These are phyloP conservation scores for Orussus abietinus DNA, from an alignment of 1,140 invertebrate species.

Conservation along the genomic window DNA sequence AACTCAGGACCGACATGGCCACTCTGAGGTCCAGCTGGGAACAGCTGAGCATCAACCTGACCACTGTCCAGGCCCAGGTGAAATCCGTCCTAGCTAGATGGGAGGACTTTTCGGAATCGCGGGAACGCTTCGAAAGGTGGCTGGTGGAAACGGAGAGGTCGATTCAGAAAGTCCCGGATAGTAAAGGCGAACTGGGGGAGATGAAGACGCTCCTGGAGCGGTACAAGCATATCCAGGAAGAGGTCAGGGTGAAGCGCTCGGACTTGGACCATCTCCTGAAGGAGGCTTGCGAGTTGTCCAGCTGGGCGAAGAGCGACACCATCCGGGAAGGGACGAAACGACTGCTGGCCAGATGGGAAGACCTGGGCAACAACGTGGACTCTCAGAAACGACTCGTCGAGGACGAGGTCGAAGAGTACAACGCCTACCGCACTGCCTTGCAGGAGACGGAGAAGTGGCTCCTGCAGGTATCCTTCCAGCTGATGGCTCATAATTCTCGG, in stretches of 20 bases:
- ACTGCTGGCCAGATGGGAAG: constrained; percentile 63
- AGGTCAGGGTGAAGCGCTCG: constrained; percentile 67
- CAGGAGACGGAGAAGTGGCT: constrained; percentile 96
- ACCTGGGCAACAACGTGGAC: constrained; percentile 62
- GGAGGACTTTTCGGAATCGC: constrained; percentile 76
- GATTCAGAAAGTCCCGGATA: constrained; percentile 62
- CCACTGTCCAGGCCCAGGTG: constrained; percentile 71
- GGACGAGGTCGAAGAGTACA: constrained; percentile 79
- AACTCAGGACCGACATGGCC: constrained; percentile 69
- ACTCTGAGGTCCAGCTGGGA: constrained; percentile 77
- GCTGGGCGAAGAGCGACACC: constrained; percentile 63
- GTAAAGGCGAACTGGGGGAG: constrained; percentile 80
- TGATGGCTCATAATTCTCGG: constrained; percentile 94
- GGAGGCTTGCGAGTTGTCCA: constrained; percentile 69
- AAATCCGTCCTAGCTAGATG: constrained; percentile 73
- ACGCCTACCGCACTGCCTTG: constrained; percentile 79
- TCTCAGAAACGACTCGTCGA: constrained; percentile 65
- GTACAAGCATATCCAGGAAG: constrained; percentile 72
- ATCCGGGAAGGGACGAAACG: constrained; percentile 62
- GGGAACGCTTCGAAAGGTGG: constrained; percentile 68
- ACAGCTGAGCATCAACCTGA: constrained; percentile 75
- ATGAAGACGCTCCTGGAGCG: constrained; percentile 87
- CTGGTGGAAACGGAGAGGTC: constrained; percentile 63
- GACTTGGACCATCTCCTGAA: constrained; percentile 68
- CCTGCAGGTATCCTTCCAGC: constrained; percentile 88